Evolutionary conservation across 2,888 invertebrate species (phyloP), one percentile per base, ranked within the genome.

Genomic region (Apeira syringaria): DNA sequence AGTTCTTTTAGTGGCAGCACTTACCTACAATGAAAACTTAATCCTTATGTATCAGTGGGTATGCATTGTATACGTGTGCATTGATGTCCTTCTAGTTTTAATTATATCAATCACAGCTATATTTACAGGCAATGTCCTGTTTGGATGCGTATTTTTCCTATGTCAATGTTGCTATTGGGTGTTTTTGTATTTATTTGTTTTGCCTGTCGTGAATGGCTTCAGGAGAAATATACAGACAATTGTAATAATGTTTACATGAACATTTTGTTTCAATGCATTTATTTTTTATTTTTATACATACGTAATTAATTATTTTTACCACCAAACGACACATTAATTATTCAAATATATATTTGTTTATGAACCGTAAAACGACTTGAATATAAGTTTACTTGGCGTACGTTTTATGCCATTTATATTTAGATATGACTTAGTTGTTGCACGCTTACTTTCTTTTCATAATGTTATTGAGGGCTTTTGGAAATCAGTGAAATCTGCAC

Each of bases 151-250:
- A 2, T 28, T 66, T 13, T 28, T 66, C 2, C 3, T 62, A 5
- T 30, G 51, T 8, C 59, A 67, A 56, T 0, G 61, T 9, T 13
- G 60, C 1, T 69, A 64, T 41, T 80, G 80, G 78, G 17, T 64
- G 6, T 25, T 65, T 42, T 43, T 74, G 20, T 72, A 68, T 45
- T 7, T 46, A 11, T 60, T 60, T 39, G 32, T 77, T 18, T 61
- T 80, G 11, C 67, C 78, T 6, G 62, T 70, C 9, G 66, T 80
- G 4, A 80, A 81, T 49, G 80, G 81, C 26, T 78, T 74, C 37
- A 72, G 82, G 36, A 61, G 54, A 56, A 77, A 56, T 60, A 77
- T 81, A 53, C 72, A 73, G 30, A 77, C 75, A n/a, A 57, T 80
- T 29, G 59, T 70, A 7, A 70, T 79, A 49, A 45, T 61, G 32